Evolutionary conservation across 1,140 invertebrate species (phyloP).

Genomic region (Gryon sp.): DNA sequence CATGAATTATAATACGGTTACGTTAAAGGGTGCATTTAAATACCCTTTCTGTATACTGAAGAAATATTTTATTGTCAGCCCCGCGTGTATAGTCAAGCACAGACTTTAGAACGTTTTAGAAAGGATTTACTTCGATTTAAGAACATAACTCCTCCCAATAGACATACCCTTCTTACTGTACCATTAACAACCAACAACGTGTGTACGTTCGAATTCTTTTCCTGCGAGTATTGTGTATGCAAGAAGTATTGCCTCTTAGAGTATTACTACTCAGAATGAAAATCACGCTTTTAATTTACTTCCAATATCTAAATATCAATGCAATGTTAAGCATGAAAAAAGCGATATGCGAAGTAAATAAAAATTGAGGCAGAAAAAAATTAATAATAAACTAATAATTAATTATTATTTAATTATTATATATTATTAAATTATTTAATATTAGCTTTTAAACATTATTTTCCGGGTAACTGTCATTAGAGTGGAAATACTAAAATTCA

Average conservation of each 20-base stretch:
- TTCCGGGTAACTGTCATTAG: too few species aligned
- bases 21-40: conserved; percentile 15
- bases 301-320: neutral
- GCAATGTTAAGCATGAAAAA: too few species aligned
- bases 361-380: too few species aligned
- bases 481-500: too few species aligned
- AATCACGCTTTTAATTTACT: conserved; percentile 7
- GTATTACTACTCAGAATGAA: conserved; percentile 22
- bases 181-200: conserved; percentile 51
- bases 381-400: too few species aligned
- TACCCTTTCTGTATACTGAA: neutral
- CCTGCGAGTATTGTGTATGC: conserved; percentile 16
- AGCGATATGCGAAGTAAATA: too few species aligned
- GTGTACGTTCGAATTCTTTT: conserved; percentile 55
- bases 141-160: conserved; percentile 50
- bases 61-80: conserved; percentile 39
- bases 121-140: conserved; percentile 59
- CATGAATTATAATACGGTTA: neutral
- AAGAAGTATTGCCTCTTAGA: conserved; percentile 42
- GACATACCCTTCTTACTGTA: conserved; percentile 35
- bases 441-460: too few species aligned
- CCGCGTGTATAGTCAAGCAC: conserved; percentile 16
- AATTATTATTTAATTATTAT: too few species aligned
- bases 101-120: conserved; percentile 33
- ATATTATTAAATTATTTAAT: too few species aligned